A percentile compares a stretch with the other conserved stretches of the same genome.
These are phyloP conservation scores for Cerastis rubricosa DNA, from an alignment of 2,888 invertebrate species.

Conservation along the genomic window DNA sequence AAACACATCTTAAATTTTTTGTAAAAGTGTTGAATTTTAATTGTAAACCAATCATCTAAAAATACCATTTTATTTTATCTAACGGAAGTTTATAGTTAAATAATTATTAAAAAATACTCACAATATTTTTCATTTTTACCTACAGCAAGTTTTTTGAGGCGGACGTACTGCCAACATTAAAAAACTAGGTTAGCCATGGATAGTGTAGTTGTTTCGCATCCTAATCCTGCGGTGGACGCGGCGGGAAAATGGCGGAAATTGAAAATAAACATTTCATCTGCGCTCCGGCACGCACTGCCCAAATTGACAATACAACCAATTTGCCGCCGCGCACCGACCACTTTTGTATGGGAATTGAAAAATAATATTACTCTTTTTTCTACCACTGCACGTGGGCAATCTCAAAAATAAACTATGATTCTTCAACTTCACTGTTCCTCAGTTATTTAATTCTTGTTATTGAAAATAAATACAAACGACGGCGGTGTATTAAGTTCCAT, in stretches of 20 bases:
- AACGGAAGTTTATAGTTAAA: slow-evolving; percentile 8
- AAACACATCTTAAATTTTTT: neutral
- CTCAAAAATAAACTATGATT: slow-evolving; percentile 88
- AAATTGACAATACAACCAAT: slow-evolving; percentile 91
- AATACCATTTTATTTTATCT: neutral
- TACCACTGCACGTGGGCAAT: slow-evolving; percentile 83
- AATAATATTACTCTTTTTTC: slow-evolving; percentile 90
- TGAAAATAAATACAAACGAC: slow-evolving; percentile 48
- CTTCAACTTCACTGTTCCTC: slow-evolving; percentile 69
- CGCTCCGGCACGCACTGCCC: slow-evolving; percentile 90
- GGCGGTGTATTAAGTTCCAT: neutral
- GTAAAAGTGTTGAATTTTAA: neutral
- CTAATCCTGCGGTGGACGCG: slow-evolving; percentile 88
- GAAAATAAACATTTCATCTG: slow-evolving; percentile 91
- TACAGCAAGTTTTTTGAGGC: slow-evolving; percentile 37
- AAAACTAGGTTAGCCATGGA: slow-evolving; percentile 71
- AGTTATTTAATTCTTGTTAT: slow-evolving; percentile 54
- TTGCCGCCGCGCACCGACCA: slow-evolving; percentile 88
- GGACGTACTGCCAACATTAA: slow-evolving; percentile 43
- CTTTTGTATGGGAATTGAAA: slow-evolving; percentile 91
- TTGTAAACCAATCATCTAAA: neutral
- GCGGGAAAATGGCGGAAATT: slow-evolving; percentile 89
- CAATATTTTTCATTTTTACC: slow-evolving; percentile 20
- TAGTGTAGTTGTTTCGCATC: slow-evolving; percentile 81
- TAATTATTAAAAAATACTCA: neutral